Conservation (phyloP, 1,140 invertebrate species). For the Apocrypta bakeri region DNA sequence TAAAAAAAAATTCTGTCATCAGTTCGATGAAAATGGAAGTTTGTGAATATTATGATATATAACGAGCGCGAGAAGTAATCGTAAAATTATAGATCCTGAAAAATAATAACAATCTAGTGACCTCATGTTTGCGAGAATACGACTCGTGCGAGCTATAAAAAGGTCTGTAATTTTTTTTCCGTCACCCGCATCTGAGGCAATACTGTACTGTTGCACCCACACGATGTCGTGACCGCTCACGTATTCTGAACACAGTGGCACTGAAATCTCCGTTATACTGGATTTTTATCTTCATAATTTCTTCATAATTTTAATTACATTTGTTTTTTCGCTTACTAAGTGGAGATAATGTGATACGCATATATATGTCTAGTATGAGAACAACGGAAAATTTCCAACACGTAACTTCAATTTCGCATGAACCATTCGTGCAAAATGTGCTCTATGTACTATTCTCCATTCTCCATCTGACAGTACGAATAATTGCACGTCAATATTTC, state of each 20-base stretch:
- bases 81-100: too few species aligned
- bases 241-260: background rate
- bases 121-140: too few species aligned
- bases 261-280: slow-evolving; percentile 14
- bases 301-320: slow-evolving; percentile 33
- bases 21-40: too few species aligned
- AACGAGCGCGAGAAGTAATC: too few species aligned
- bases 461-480: too few species aligned
- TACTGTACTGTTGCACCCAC: background rate
- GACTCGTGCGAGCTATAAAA: background rate
- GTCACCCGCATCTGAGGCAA: too few species aligned
- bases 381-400: background rate
- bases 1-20: too few species aligned
- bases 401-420: background rate
- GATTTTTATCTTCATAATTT: slow-evolving; percentile 27
- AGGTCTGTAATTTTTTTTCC: slow-evolving; percentile 13
- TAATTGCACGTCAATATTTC: too few species aligned
- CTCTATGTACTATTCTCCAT: background rate
- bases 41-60: too few species aligned
- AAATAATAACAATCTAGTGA: too few species aligned
- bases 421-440: background rate
- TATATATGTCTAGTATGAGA: too few species aligned
- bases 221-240: slow-evolving; percentile 22
- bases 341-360: too few species aligned
- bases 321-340: slow-evolving; percentile 5